Base-by-base conservation (phyloP, 2,113 vertebrate species). In the Sitta europaea region DNA sequence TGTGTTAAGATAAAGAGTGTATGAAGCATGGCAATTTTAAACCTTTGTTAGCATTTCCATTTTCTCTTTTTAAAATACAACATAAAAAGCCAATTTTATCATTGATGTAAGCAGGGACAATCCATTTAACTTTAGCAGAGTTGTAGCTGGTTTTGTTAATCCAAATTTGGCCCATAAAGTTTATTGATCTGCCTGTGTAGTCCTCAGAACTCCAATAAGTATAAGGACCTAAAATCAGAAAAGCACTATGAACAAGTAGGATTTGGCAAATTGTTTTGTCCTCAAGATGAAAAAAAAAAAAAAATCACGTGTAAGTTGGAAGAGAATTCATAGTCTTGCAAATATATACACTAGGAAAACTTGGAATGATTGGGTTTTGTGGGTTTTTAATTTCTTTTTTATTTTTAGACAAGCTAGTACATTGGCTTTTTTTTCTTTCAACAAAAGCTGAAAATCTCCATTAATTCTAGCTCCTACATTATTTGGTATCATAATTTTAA, bases 171-270 rank as follows among this genome's bases (percentile, higher is more conserved):
- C 36, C 66, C 72, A 48, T 88, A 51, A 92, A 87, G 54, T 80
- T 91, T 90, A 97, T 97, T 71, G 96, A 97, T 97, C 95, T 95
- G 76, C 36, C 80, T 93, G 74, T 96, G 92, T 95, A 95, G 68
- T 88, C 87, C 47, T 71, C 27, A 42, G 84, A 96, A 91, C 68
- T 95, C 88, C 92, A 95, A 62, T 51, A 83, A 84, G 85, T 95
- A 94, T 63, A 70, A 36, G 43, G 61, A 89, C 51, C 67, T 96
- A 47, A 35, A 16, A 77, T 73, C 33, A 67, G 54, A 72, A 38
- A 71, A 89, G 22, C 5, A 6, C 10, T 45, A 8, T 40, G 71
- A 79, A 68, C 22, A 61, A 61, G 38, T 25, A 66, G n/a, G 31
- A 86, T 78, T 65, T 88, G 75, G 50, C 11, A 88, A 89, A 47